These are phyloP conservation scores for Nephotettix cincticeps DNA, from an alignment of 1,140 invertebrate species.

Conservation along the genomic window DNA sequence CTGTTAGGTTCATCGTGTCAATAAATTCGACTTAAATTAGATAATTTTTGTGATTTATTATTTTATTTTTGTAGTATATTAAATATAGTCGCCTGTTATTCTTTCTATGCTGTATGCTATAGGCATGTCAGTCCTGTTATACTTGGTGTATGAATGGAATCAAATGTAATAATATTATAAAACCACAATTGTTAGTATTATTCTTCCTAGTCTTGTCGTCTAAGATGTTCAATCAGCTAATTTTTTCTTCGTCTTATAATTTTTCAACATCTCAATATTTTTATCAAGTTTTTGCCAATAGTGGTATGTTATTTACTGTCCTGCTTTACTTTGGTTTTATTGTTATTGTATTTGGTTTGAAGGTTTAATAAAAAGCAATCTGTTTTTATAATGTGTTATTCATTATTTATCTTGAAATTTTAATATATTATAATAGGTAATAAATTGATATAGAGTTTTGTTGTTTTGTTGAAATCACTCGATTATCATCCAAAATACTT, in stretches of 20 bases:
- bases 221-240: no score
- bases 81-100: conserved; percentile 24
- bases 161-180: conserved; percentile 28
- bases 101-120: conserved; percentile 26
- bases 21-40: conserved; percentile 21
- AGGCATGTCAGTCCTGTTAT: conserved; percentile 26
- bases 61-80: conserved; percentile 27
- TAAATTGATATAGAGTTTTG: no score
- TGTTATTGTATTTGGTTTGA: conserved; percentile 22
- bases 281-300: neutral
- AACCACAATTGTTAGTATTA: conserved; percentile 17
- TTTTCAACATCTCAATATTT: neutral
- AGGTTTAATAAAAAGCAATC: conserved; percentile 21
- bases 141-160: conserved; percentile 27
- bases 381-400: conserved; percentile 21
- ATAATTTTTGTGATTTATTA: conserved; percentile 15
- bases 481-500: no score
- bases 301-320: conserved; percentile 18
- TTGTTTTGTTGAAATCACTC: no score
- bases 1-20: conserved; percentile 6
- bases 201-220: conserved; percentile 20
- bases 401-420: neutral
- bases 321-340: conserved; percentile 1
- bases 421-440: no score
- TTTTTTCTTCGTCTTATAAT: neutral